Percentiles rank a stretch among this genome's conserved stretches.
These are phyloP conservation scores for Lycocerus yunnanus DNA, from an alignment of 2,888 invertebrate species.

Conservation along the genomic window DNA sequence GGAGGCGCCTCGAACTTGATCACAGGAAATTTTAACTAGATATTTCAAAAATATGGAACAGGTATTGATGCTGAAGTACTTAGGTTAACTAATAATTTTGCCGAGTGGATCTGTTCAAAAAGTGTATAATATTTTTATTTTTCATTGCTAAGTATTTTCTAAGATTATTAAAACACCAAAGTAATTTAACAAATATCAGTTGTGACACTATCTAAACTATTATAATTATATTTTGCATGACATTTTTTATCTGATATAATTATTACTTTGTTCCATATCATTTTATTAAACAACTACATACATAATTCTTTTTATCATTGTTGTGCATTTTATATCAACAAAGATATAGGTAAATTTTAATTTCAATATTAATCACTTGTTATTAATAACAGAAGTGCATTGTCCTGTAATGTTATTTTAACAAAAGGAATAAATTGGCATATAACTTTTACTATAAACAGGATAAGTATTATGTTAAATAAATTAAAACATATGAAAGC, in stretches of 20 bases:
- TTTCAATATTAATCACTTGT: neutral
- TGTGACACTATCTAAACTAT: neutral
- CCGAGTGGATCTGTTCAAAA: neutral
- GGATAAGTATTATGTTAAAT: neutral
- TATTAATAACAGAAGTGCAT: neutral
- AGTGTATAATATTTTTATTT: neutral
- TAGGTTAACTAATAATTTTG: neutral
- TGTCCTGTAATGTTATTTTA: no score
- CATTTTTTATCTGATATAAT: neutral
- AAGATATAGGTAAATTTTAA: neutral
- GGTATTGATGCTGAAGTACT: neutral
- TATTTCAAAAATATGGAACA: neutral
- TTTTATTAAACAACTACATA: neutral
- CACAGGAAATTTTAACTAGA: constrained; percentile 17
- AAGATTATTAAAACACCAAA: neutral
- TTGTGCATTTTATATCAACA: neutral
- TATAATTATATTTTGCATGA: neutral
- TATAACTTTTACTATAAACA: neutral
- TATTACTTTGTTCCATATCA: neutral
- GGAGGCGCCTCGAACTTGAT: constrained; percentile 32
- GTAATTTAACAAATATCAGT: neutral
- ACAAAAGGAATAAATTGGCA: no score
- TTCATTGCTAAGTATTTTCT: neutral
- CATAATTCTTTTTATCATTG: neutral
- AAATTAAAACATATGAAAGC: neutral